Evolutionary conservation across 2,888 invertebrate species (phyloP).

Genomic region (Melitaea athalia): DNA sequence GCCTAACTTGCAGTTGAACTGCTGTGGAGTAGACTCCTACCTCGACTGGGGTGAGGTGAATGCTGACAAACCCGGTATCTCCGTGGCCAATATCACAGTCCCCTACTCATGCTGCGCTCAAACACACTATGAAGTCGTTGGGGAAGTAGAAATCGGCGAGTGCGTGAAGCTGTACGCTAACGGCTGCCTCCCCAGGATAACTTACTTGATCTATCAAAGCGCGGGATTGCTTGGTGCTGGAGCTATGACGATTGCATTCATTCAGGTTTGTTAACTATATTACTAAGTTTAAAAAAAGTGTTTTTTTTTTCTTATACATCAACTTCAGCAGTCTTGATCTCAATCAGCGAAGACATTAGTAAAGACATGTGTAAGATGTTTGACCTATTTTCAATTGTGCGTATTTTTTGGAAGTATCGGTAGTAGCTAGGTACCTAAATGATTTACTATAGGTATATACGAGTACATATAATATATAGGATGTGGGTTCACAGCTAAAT

Average conservation of each 20-base stretch:
- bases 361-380: too few species aligned
- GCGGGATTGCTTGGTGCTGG: conserved; percentile 88
- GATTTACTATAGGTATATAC: too few species aligned
- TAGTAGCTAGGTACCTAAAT: too few species aligned
- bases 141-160: conserved; percentile 47
- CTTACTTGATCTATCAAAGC: conserved; percentile 85
- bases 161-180: conserved; percentile 71
- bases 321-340: too few species aligned
- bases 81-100: conserved; percentile 69
- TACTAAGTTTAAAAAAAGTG: neutral
- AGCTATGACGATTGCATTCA: conserved; percentile 89
- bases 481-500: neutral
- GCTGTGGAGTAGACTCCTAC: conserved; percentile 85
- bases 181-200: conserved; percentile 84
- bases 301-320: too few species aligned
- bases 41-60: conserved; percentile 81
- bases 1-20: conserved; percentile 80
- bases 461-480: too few species aligned
- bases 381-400: too few species aligned
- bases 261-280: conserved; percentile 81
- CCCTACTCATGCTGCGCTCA: conserved; percentile 84
- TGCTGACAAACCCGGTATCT: conserved; percentile 55
- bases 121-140: conserved; percentile 46
- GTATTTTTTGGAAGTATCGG: too few species aligned
- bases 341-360: too few species aligned